These are phyloP conservation scores for Craniophora ligustri DNA, from an alignment of 2,888 invertebrate species.

Conservation along the genomic window DNA sequence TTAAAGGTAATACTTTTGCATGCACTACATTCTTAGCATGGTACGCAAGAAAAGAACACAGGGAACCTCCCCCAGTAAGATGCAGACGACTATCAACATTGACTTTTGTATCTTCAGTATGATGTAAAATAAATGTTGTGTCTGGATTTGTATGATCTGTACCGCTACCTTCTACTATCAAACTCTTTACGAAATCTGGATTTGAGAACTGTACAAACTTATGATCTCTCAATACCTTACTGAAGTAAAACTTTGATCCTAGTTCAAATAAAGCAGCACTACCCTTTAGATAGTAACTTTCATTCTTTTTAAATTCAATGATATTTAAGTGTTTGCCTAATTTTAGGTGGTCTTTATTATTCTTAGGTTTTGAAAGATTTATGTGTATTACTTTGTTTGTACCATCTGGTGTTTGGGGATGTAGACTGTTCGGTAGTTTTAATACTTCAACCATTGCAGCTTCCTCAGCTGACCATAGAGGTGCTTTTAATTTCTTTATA, in stretches of 20 bases:
- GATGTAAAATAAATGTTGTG: conserved; percentile 89
- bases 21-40: conserved; percentile 91
- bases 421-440: conserved; percentile 91
- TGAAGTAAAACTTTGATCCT: conserved; percentile 87
- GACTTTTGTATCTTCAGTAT: conserved; percentile 86
- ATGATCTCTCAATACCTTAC: conserved; percentile 73
- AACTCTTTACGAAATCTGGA: conserved; percentile 93
- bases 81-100: conserved; percentile 90
- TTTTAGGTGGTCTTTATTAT: conserved; percentile 84
- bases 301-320: conserved; percentile 88
- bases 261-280: conserved; percentile 93
- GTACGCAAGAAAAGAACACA: conserved; percentile 92
- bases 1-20: conserved; percentile 90
- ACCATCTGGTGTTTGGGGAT: conserved; percentile 88
- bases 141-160: conserved; percentile 86
- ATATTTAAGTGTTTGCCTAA: conserved; percentile 86
- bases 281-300: conserved; percentile 90
- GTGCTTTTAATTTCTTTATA: conserved; percentile 89
- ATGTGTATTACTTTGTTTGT: conserved; percentile 70
- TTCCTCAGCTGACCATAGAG: conserved; percentile 93
- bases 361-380: conserved; percentile 64
- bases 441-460: conserved; percentile 90
- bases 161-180: conserved; percentile 93
- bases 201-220: conserved; percentile 91
- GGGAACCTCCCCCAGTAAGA: conserved; percentile 92